Evolutionary conservation across 2,113 vertebrate genomes (phyloP).

Genomic region (Vireo altiloquus): DNA sequence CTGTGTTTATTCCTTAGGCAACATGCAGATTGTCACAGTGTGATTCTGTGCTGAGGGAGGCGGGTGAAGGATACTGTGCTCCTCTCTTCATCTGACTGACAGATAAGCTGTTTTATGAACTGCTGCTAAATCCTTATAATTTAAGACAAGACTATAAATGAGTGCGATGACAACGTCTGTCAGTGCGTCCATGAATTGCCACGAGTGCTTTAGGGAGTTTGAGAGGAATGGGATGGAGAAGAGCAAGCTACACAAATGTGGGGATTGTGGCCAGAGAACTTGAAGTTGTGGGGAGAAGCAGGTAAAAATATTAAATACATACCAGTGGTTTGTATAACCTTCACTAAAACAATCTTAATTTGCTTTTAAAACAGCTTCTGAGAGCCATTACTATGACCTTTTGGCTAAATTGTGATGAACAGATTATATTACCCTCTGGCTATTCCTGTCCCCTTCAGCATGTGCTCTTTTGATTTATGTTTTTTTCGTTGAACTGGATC

Average conservation of each 20-base stretch:
- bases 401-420: background rate
- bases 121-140: background rate
- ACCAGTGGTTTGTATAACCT: background rate
- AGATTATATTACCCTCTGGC: background rate
- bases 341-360: background rate
- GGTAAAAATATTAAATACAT: background rate
- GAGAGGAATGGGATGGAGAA: background rate
- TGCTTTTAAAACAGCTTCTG: conserved; percentile 11
- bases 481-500: background rate
- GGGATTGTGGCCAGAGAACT: background rate
- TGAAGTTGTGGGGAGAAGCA: background rate
- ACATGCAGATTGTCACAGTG: background rate
- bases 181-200: background rate
- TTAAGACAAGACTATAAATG: background rate
- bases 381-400: conserved; percentile 12
- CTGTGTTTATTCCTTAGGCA: background rate
- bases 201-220: background rate
- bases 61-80: background rate
- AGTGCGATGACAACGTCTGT: background rate
- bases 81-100: background rate
- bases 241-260: background rate
- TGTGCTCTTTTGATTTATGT: background rate
- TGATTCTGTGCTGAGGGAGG: background rate
- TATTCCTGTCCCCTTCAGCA: conserved; percentile 23
- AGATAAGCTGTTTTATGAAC: conserved; percentile 21